Evolutionary conservation across 1,140 invertebrate species (phyloP).

Genomic region (Rhopalosiphum maidis): DNA sequence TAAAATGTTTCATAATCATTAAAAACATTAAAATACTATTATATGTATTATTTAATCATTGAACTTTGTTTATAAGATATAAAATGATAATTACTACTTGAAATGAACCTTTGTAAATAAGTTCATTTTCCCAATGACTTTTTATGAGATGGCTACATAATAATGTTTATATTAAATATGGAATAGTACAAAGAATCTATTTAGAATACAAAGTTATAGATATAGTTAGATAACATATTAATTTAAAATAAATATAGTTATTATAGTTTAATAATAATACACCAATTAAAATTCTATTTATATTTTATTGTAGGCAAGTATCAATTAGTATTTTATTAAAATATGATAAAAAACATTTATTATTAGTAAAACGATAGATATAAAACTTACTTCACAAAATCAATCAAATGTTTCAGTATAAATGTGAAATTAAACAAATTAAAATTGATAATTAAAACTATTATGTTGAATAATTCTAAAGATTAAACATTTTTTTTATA

Average conservation of each 20-base stretch:
- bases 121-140: neutral
- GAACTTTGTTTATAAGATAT: constrained; percentile 1
- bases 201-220: neutral
- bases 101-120: constrained; percentile 16
- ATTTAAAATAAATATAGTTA: neutral
- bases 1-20: neutral
- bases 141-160: neutral
- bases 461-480: neutral
- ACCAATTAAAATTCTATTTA: too few species aligned
- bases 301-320: neutral
- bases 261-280: too few species aligned
- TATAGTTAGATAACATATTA: neutral
- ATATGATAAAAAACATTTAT: neutral
- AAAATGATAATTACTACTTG: neutral
- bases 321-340: neutral
- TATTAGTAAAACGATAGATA: neutral
- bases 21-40: neutral
- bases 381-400: neutral
- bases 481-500: neutral
- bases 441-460: neutral
- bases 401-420: neutral
- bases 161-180: neutral
- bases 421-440: neutral
- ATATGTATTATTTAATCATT: neutral
- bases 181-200: neutral